A percentile compares a stretch with the other conserved stretches of the same genome.
phyloP scores from a whole-genome alignment of 1,140 invertebrate species.

The Neodiprion fabricii region DNA sequence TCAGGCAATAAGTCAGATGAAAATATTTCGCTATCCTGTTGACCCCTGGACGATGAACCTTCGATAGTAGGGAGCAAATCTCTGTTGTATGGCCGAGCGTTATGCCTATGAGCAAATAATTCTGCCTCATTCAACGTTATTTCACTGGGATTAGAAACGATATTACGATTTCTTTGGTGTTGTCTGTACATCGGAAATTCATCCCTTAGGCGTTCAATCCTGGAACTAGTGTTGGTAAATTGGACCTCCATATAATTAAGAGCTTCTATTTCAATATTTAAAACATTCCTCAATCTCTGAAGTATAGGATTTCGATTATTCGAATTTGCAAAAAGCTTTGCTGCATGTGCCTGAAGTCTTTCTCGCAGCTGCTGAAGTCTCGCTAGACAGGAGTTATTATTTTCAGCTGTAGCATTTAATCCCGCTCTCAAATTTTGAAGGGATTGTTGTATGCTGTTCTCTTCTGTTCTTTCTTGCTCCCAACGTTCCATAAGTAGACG shows the following conservation, averaged over 20 bases:
- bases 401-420: conserved; percentile 31
- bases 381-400: conserved; percentile 33
- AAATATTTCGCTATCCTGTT: neutral
- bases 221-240: conserved; percentile 33
- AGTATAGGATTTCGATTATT: conserved; percentile 24
- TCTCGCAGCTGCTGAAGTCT: conserved; percentile 35
- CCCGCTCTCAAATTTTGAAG: conserved; percentile 34
- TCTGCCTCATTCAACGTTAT: neutral
- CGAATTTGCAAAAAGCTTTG: conserved; percentile 23
- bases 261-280: conserved; percentile 38
- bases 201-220: conserved; percentile 37
- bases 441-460: conserved; percentile 11
- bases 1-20: neutral
- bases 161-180: neutral
- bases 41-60: neutral
- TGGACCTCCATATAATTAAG: conserved; percentile 39
- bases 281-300: conserved; percentile 30
- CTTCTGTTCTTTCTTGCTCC: conserved; percentile 24
- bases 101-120: neutral
- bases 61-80: no score
- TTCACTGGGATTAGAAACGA: neutral
- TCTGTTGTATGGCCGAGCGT: no score
- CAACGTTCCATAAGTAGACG: conserved; percentile 29
- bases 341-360: conserved; percentile 30
- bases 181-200: conserved; percentile 24